Conservation (phyloP, 2,113 vertebrate species). For the Nasalis larvatus region DNA sequence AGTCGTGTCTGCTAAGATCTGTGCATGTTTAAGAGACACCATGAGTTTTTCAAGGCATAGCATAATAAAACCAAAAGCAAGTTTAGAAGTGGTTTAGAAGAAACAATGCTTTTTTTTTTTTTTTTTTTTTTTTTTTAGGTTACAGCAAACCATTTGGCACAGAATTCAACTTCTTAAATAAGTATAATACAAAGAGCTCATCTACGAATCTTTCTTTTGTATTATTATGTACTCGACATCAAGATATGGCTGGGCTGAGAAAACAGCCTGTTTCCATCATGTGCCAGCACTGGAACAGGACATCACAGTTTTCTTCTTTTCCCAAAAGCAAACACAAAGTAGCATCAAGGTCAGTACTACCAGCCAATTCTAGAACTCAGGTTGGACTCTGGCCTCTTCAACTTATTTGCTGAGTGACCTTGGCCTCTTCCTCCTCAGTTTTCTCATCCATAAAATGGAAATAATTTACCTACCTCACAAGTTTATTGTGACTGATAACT, state of each 20-base stretch:
- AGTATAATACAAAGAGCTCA: neutral
- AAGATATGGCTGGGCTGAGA: neutral
- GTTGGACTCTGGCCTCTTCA: neutral
- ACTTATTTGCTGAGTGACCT: neutral
- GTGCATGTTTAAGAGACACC: neutral
- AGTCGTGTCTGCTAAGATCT: neutral
- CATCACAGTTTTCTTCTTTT: neutral
- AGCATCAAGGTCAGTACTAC: neutral
- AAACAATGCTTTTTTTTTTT: neutral
- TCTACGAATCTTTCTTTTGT: neutral
- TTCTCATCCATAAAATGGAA: neutral
- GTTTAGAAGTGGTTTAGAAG: neutral
- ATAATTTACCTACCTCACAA: neutral
- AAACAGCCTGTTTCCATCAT: neutral
- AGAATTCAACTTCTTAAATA: conserved; percentile 5
- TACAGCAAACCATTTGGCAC: neutral
- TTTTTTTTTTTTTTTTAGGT: neutral
- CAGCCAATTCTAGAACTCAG: neutral
- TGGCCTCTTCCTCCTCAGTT: neutral
- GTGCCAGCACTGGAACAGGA: neutral
- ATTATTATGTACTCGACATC: neutral
- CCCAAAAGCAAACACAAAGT: neutral
- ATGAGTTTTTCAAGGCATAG: neutral
- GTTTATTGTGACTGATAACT: neutral
- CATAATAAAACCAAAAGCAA: neutral